Base-by-base conservation (phyloP, 2,888 invertebrate genomes). In the Drosophila kambysellisi region DNA sequence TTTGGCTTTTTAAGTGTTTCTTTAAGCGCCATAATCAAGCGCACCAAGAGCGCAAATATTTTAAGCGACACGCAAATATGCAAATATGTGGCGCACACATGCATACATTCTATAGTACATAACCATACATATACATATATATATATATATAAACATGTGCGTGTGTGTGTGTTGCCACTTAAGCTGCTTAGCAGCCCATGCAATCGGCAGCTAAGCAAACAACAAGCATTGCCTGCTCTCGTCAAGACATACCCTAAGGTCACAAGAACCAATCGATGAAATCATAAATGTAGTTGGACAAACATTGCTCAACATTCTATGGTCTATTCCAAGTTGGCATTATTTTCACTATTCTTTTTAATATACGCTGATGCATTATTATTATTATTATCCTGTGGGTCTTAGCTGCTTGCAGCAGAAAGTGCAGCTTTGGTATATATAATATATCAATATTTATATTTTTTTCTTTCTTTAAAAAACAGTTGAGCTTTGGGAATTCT, bases 1-100 rank as follows among this genome's bases (percentile, higher is more conserved):
- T 73, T 46, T 79, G 76, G 56, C 69, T 67, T 84, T 89, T 90
- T 90, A 87, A 90, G 87, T 90, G 90, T 87, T 87, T 88, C 90
- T 79, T 88, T 87, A 87, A 87, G 90, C 90, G 90, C 89, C 89
- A 86, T 87, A 87, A 87, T 87, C 87, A 87, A 89, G 88, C 90
- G 83, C 90, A 83, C 89, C 89, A 83, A 76, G 70, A 75, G 75
- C 79, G 67, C 75, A 82, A 81, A 86, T 79, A 78, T 86, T 76
- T 74, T 69, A 77, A 86, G 82, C 82, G 83, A 83, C 87, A 87
- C 90, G 87, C 87, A 90, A 90, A 90, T 86, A 90, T 90, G 90
- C 82, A 88, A 90, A 90, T 90, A 73, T 76, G 69, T 67, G 70
- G 59, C 67, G 87, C 73, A 53, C 50, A 79, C 66, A 70, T 64